phyloP scores from a whole-genome alignment of 2,113 vertebrate species.

The Chaetura pelagica region DNA sequence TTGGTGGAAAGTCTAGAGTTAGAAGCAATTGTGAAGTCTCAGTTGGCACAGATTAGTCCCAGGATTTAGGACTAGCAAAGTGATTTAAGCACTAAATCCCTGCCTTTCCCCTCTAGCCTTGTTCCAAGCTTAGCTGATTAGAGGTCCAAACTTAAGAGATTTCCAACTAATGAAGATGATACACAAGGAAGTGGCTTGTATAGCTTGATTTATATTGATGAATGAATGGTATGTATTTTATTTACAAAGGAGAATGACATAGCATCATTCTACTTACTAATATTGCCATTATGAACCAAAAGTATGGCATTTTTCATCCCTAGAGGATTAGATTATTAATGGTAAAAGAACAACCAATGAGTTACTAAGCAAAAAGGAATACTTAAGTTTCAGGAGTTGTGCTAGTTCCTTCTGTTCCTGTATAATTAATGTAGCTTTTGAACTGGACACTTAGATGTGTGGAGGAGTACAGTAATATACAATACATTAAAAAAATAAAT shows the following conservation, averaged over 20 bases:
- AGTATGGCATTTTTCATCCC: neutral
- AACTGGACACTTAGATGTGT: neutral
- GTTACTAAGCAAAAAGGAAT: neutral
- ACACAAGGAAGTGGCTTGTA: neutral
- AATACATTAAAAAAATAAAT: neutral
- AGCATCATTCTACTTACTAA: neutral
- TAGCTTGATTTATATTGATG: neutral
- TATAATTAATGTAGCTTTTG: neutral
- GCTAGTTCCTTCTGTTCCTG: neutral
- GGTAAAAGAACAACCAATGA: neutral
- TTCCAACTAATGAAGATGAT: conserved; percentile 36
- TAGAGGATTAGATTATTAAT: neutral
- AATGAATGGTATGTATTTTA: neutral
- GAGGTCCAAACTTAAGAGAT: conserved; percentile 38
- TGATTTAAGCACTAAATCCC: conserved; percentile 62
- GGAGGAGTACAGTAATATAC: neutral
- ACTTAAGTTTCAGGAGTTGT: neutral
- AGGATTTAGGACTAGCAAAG: conserved; percentile 57
- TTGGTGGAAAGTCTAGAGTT: neutral
- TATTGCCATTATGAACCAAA: neutral
- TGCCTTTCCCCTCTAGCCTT: conserved; percentile 49
- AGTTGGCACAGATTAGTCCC: conserved; percentile 41
- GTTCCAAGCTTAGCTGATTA: conserved; percentile 44
- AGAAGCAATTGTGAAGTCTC: conserved; percentile 7
- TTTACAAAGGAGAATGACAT: neutral